Percentiles rank a stretch among this genome's conserved stretches.
These are phyloP conservation scores for Drosophila anceps DNA, from an alignment of 2,888 invertebrate species.

Conservation along the genomic window DNA sequence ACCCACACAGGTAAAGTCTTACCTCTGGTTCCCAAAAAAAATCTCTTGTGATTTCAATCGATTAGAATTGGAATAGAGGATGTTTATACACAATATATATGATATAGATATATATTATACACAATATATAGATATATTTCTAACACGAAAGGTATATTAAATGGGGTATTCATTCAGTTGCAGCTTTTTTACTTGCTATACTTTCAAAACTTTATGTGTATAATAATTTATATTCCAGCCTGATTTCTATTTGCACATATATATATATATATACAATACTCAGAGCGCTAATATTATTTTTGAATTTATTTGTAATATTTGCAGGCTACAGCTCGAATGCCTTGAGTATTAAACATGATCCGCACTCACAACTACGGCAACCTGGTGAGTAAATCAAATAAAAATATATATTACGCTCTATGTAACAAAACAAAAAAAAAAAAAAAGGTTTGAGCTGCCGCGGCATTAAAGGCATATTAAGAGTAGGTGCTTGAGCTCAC, in stretches of 20 bases:
- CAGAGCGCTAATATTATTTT: constrained; percentile 2
- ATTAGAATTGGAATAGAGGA: constrained; percentile 1
- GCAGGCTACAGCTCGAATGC: constrained; percentile 94
- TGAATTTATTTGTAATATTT: constrained; percentile 84
- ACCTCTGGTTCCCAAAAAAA: neutral
- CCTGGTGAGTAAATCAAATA: constrained; percentile 88
- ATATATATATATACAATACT: neutral
- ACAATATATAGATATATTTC: no score
- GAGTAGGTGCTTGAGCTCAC: constrained; percentile 46
- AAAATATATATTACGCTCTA: neutral
- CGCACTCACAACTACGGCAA: constrained; percentile 95
- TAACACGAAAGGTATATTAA: no score
- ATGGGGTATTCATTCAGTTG: no score
- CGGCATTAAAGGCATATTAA: constrained; percentile 35
- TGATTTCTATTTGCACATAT: neutral
- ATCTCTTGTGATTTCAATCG: neutral
- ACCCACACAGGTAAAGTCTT: neutral
- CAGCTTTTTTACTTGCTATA: neutral
- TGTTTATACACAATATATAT: neutral
- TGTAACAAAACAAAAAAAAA: neutral
- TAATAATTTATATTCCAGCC: neutral
- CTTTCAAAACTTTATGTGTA: neutral
- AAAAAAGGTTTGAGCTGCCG: constrained; percentile 2
- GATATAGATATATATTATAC: no score
- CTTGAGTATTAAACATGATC: constrained; percentile 91